Evolutionary conservation across 2,797 vertebrate species (phyloP), one percentile per base, ranked within the genome.

Genomic region (Petrocephalus schoutedeni): DNA sequence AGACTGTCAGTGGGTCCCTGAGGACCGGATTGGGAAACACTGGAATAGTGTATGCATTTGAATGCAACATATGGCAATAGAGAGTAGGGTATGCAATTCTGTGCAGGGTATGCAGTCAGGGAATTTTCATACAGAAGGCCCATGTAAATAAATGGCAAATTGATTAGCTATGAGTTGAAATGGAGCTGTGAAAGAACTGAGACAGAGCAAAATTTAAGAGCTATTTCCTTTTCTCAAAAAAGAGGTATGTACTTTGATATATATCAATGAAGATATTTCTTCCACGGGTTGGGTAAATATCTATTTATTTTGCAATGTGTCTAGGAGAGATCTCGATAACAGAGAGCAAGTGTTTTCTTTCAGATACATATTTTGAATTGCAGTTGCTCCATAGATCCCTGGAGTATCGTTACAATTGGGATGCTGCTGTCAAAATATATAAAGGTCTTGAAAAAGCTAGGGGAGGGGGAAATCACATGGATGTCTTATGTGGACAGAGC

Each of bases 361-460:
- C 87, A 85, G 88, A 58, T 32, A 87, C 74, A 64, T 86, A 87
- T 89, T 87, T 89, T 74, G 56, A 87, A 32, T 86, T 89, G 89
- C 89, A 88, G 90, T 93, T 84, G 85, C 89, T 90, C 89, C 82
- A 88, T 53, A 89, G 89, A 88, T 92, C 91, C 91, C 92, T 9
- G 85, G 89, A 90, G 91, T 64, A 77, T 90, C 91, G 88, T 93
- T 92, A 91, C 82, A 92, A 87, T 12, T 84, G 71, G 89, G 89
- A 89, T 88, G 61, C 88, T 71, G 84, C 89, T 93, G 90, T 92
- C 92, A 89, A 92, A 93, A 91, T 94, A 92, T 94, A 92, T 90
- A 91, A 90, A 88, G 59, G 32, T 77, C 89, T 89, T 92, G 87
- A 91, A 88, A 91, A 89, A 86, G 85, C 87, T 91, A 82, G 10